Percentiles rank a stretch among this genome's conserved stretches.
Conservation (phyloP, 2,888 invertebrate genomes). For the Camptogramma bilineatum region DNA sequence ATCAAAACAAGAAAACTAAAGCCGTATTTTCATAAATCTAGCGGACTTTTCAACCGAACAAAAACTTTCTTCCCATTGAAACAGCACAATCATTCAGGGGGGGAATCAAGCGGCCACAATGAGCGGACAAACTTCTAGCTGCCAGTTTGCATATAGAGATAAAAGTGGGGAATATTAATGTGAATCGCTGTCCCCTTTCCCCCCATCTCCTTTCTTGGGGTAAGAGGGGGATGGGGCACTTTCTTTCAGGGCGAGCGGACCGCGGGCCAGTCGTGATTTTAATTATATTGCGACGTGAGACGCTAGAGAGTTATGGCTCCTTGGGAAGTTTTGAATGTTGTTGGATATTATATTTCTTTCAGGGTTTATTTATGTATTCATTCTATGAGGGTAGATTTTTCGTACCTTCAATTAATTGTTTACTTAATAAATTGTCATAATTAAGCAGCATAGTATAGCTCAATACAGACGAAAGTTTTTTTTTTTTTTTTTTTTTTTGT, state of each 20-base stretch:
- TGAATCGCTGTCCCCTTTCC: conserved; percentile 70
- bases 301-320: conserved; percentile 71
- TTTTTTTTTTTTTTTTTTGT: no score
- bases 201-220: conserved; percentile 51
- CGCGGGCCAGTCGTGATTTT: conserved; percentile 83
- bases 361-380: conserved; percentile 35
- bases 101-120: conserved; percentile 81
- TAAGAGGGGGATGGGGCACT: conserved; percentile 58
- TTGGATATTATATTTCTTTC: conserved; percentile 50
- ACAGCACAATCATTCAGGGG: conserved; percentile 81
- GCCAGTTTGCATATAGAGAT: conserved; percentile 86
- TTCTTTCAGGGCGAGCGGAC: conserved; percentile 79
- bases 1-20: conserved; percentile 58
- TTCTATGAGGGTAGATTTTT: background rate
- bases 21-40: conserved; percentile 61
- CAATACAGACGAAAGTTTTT: no score
- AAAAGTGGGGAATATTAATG: conserved; percentile 86
- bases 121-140: conserved; percentile 80
- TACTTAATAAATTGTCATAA: no score
- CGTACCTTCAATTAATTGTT: background rate
- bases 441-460: no score
- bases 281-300: conserved; percentile 83
- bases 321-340: conserved; percentile 63
- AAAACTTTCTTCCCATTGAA: conserved; percentile 78
- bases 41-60: conserved; percentile 65